Conservation (phyloP, 2,888 invertebrate species). For the Coelinius sp. region DNA sequence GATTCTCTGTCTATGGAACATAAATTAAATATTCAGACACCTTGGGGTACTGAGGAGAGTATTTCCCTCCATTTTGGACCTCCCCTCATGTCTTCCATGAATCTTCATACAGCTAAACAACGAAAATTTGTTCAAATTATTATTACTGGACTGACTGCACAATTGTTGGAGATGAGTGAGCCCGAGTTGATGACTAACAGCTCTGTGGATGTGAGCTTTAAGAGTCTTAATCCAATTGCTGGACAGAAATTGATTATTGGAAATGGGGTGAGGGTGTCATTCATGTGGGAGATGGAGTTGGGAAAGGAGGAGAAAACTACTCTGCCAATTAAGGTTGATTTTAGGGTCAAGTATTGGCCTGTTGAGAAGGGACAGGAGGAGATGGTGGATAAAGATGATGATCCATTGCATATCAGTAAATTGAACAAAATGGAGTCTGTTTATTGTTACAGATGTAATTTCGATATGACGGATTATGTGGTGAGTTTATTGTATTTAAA, state of each 20-base stretch:
- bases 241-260: constrained; percentile 79
- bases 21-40: constrained; percentile 84
- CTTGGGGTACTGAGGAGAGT: constrained; percentile 83
- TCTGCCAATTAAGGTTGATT: constrained; percentile 77
- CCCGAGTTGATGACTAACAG: constrained; percentile 73
- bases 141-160: constrained; percentile 74
- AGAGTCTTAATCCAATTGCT: constrained; percentile 78
- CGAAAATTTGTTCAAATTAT: constrained; percentile 89
- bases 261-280: constrained; percentile 83
- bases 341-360: constrained; percentile 75
- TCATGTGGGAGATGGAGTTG: constrained; percentile 82
- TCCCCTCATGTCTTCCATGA: constrained; percentile 85
- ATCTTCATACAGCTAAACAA: constrained; percentile 86
- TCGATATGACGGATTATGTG: constrained; percentile 87
- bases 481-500: constrained; percentile 66
- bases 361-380: constrained; percentile 63
- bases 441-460: constrained; percentile 75
- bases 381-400: constrained; percentile 56
- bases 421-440: constrained; percentile 71
- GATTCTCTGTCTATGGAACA: constrained; percentile 81
- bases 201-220: constrained; percentile 75
- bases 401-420: constrained; percentile 67
- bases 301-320: constrained; percentile 65
- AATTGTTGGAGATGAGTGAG: constrained; percentile 66
- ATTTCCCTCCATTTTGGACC: constrained; percentile 86